phyloP scores from a whole-genome alignment of 2,888 invertebrate species.

The Nysson spinosus region DNA sequence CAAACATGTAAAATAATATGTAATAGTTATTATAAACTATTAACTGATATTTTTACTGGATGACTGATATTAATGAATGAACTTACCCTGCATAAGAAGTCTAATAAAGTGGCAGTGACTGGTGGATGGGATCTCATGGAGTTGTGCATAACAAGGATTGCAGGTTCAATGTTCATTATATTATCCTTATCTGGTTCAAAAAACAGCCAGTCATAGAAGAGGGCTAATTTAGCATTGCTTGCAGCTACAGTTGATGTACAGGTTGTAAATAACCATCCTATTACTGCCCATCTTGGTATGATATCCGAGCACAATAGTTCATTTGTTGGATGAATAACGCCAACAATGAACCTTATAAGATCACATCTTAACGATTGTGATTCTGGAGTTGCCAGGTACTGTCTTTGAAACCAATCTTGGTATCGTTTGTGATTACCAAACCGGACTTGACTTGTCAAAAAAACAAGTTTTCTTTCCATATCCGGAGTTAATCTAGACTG shows the following conservation, averaged over 20 bases:
- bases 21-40: too few relatives aligned
- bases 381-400: slow-evolving; percentile 94
- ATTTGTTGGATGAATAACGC: slow-evolving; percentile 95
- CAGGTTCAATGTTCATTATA: slow-evolving; percentile 97
- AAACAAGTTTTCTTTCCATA: slow-evolving; percentile 94
- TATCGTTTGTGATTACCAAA: slow-evolving; percentile 95
- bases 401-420: slow-evolving; percentile 96
- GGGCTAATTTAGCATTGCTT: slow-evolving; percentile 92
- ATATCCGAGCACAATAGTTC: slow-evolving; percentile 95
- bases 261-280: slow-evolving; percentile 94
- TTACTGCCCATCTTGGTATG: slow-evolving; percentile 96
- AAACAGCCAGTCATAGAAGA: slow-evolving; percentile 96
- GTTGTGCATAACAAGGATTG: slow-evolving; percentile 95
- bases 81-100: slow-evolving; percentile 89
- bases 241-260: slow-evolving; percentile 93
- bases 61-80: neutral
- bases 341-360: slow-evolving; percentile 95
- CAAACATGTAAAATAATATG: too few relatives aligned
- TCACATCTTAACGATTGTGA: slow-evolving; percentile 94
- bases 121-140: slow-evolving; percentile 94
- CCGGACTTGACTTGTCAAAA: slow-evolving; percentile 89
- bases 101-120: slow-evolving; percentile 92
- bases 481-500: slow-evolving; percentile 92
- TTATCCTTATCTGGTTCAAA: slow-evolving; percentile 94
- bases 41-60: too few relatives aligned